These are phyloP conservation scores for Eupristina koningsbergeri DNA, from an alignment of 1,140 invertebrate genomes.

Conservation along the genomic window DNA sequence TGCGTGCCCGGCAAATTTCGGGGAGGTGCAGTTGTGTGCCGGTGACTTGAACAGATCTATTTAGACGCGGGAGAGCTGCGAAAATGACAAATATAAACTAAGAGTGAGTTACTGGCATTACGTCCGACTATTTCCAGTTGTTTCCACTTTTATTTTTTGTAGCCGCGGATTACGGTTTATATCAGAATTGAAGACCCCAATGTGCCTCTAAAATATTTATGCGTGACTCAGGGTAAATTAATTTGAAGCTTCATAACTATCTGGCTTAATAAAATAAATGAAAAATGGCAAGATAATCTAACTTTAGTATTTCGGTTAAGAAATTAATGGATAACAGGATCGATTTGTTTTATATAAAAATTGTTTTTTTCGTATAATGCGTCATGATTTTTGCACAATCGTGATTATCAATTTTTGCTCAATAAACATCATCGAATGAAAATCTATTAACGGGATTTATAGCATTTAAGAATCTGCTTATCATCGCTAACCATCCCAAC, in stretches of 20 bases:
- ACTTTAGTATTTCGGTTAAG: too few relatives aligned
- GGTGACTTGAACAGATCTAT: conserved; percentile 7
- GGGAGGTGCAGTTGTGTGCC: not conserved
- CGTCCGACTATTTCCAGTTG: not conserved
- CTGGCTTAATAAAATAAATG: not conserved
- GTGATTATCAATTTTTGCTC: too few relatives aligned
- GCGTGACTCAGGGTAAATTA: not conserved
- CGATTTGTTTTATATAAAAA: too few relatives aligned
- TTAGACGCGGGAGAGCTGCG: not conserved
- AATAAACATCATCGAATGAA: too few relatives aligned
- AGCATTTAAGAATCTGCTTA: too few relatives aligned
- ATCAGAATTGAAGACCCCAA: not conserved
- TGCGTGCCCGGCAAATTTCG: conserved; percentile 10
- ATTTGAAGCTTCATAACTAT: not conserved
- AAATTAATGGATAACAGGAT: too few relatives aligned
- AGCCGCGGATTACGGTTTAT: not conserved
- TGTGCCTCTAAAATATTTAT: not conserved
- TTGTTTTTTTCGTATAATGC: too few relatives aligned
- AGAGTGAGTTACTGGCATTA: not conserved
- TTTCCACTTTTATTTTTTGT: not conserved
- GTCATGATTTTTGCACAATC: too few relatives aligned
- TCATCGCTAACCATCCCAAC: not conserved
- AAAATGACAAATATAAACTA: conserved; percentile 35
- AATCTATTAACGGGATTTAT: too few relatives aligned
- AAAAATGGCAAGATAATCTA: not conserved